Evolutionary conservation across 2,888 invertebrate genomes (phyloP), one percentile per base, ranked within the genome.

Genomic region (Acronicta leporina): DNA sequence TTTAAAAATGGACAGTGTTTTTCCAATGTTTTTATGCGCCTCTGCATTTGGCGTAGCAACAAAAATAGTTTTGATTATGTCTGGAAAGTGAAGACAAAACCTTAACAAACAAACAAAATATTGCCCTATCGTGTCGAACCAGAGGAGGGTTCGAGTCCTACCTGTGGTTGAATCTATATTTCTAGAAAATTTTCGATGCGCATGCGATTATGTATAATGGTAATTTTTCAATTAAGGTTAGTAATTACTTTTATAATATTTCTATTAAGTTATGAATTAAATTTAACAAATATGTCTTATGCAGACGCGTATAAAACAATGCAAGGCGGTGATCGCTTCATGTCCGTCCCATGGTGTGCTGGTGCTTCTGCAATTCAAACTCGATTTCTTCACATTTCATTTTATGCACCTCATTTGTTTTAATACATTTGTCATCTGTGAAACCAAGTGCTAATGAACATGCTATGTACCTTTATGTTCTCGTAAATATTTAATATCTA

Each of bases 311-410:
- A 69, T 76, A 41, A 61, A 56, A 58, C 42, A 33, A 25, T 33
- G 38, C 63, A 64, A 58, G 67, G 51, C 35, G 15, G 50, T 35
- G 33, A 58, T 57, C 52, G 71, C 67, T 79, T 69, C 52, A 60
- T 75, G 68, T 59, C 70, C 61, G 55, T 51, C 59, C 80, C 80
- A 80, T 77, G 82, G 74, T 83, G 62, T 81, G 83, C 77, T 63
- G 68, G 63, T 47, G 68, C 76, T 77, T 73, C 46, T 48, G 59
- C 64, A 66, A 58, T n/a, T n/a, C n/a, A n/a, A n/a, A n/a, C n/a
- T n/a, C n/a, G n/a, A 55, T 73, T 68, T 51, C 60, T 70, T 62
- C 62, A 58, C 55, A 55, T 63, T 58, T 69, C 46, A 45, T 61
- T 54, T 15, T 27, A 43, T 51, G 16, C 43, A 48, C 43, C 46